phyloP scores from a whole-genome alignment of 1,140 invertebrate genomes.

The Oedothorax gibbosus region DNA sequence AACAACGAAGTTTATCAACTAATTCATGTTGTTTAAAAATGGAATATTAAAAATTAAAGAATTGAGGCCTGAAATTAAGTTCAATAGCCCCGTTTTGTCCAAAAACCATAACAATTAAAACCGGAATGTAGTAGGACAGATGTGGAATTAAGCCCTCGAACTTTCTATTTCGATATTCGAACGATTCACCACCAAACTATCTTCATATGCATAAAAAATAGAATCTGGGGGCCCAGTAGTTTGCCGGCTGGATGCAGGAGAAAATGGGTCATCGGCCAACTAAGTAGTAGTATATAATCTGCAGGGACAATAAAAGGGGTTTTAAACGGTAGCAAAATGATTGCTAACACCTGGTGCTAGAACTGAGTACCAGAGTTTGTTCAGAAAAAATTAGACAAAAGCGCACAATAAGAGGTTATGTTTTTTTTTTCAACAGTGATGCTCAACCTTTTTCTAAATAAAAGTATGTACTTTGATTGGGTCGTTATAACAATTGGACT shows the following conservation, averaged over 20 bases:
- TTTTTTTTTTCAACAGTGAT: too few species aligned
- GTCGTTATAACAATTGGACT: too few species aligned
- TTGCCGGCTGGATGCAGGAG: slow-evolving; percentile 10
- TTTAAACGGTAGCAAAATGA: slow-evolving; percentile 37
- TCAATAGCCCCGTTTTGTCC: too few species aligned
- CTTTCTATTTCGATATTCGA: slow-evolving; percentile 37
- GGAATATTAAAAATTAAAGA: too few species aligned
- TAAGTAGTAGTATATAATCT: slow-evolving; percentile 9
- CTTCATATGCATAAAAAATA: slow-evolving; percentile 13
- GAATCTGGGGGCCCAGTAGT: slow-evolving; percentile 25
- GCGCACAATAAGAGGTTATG: too few species aligned
- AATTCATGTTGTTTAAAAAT: too few species aligned
- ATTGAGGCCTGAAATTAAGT: too few species aligned
- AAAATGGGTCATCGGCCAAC: slow-evolving; percentile 44
- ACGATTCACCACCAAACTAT: slow-evolving; percentile 1
- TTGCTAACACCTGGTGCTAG: slow-evolving; percentile 29
- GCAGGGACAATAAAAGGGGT: slow-evolving; percentile 25
- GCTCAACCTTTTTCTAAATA: too few species aligned
- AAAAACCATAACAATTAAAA: too few species aligned
- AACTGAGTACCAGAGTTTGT: neutral
- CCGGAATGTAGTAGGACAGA: neutral
- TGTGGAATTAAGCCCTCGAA: neutral
- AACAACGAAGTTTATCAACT: too few species aligned
- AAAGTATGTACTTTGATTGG: too few species aligned
- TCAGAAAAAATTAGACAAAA: neutral